These are phyloP conservation scores for Cyclina sinensis DNA, from an alignment of 1,140 invertebrate genomes.

Conservation along the genomic window DNA sequence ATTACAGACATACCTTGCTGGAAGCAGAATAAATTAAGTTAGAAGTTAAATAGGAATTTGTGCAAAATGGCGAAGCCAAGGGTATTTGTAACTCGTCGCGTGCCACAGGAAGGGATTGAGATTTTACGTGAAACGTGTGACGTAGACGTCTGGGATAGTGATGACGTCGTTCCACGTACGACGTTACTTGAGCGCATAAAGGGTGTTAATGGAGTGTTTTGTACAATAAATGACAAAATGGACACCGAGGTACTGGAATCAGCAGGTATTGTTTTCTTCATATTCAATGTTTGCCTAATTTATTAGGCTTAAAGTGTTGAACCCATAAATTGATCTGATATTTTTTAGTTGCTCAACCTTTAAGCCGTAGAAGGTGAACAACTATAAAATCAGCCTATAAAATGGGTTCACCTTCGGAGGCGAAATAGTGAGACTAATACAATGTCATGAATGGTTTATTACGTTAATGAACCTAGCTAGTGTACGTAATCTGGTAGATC, in stretches of 20 bases:
- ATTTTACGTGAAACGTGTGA: conserved; percentile 74
- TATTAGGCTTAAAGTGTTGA: no score
- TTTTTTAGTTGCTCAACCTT: no score
- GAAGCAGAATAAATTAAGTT: not conserved
- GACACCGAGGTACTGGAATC: conserved; percentile 91
- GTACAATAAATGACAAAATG: conserved; percentile 94
- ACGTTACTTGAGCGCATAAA: conserved; percentile 91
- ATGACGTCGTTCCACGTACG: conserved; percentile 89
- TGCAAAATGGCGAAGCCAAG: conserved; percentile 51
- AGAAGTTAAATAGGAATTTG: not conserved
- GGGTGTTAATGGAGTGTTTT: conserved; percentile 93
- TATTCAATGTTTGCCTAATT: no score
- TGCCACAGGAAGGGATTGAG: conserved; percentile 76
- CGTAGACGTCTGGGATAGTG: conserved; percentile 81
- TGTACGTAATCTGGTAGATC: no score
- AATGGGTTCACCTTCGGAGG: no score
- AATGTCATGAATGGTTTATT: no score
- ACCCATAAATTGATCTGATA: no score
- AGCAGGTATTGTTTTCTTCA: conserved; percentile 86
- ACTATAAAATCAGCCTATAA: no score
- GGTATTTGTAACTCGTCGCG: conserved; percentile 78
- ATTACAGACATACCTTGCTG: no score
- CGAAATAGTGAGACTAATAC: no score
- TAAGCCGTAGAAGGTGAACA: no score
- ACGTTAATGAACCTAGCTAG: no score